Base-by-base conservation (phyloP, 2,113 vertebrate species). In the Oreochromis aureus region DNA sequence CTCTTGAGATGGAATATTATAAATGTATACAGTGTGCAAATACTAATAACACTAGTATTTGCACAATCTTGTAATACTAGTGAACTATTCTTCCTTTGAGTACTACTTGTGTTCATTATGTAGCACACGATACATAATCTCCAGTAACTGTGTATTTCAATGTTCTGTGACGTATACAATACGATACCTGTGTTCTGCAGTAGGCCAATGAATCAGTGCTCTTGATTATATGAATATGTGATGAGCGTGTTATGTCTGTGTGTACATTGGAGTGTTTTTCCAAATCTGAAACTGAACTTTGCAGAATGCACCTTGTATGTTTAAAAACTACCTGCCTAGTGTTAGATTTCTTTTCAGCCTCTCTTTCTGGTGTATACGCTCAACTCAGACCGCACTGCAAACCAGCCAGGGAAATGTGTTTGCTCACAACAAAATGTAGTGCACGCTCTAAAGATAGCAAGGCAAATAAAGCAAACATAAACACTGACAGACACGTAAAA, bases 401-500 rank as follows among this genome's bases (percentile, higher is more conserved):
- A 51, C 24, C 13, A 10, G 8, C 24, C 9, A 2, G 39, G 19
- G 10, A n/a, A 27, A 4, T n/a, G 32, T 46, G 6, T 51, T 30
- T 73, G 32, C 44, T 32, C 16, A 30, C 15, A 5, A 27, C 24
- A 18, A 36, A 46, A 34, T 54, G 22, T 6, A 27, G 18, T 13
- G 44, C 12, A 11, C 3, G 16, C 9, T 32, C 44, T 71, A 53
- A 22, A 46, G 63, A 63, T 36, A 53, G 71, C 2, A 1, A 78
- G 4, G 18, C 44, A 78, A 78, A 32, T 78, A 22, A 81, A 36
- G 4, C 34, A 30, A 34, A 51, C 22, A 4, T 53, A 39, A 55
- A 82, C 19, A 24, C 56, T 63, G 83, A 85, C 41, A 58, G 76
- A 84, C 83, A 82, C 48, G 73, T 24, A 36, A 10, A 53, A 30